These are phyloP conservation scores for Zosterops pallidus DNA, from an alignment of 2,113 vertebrate genomes.

Conservation along the genomic window DNA sequence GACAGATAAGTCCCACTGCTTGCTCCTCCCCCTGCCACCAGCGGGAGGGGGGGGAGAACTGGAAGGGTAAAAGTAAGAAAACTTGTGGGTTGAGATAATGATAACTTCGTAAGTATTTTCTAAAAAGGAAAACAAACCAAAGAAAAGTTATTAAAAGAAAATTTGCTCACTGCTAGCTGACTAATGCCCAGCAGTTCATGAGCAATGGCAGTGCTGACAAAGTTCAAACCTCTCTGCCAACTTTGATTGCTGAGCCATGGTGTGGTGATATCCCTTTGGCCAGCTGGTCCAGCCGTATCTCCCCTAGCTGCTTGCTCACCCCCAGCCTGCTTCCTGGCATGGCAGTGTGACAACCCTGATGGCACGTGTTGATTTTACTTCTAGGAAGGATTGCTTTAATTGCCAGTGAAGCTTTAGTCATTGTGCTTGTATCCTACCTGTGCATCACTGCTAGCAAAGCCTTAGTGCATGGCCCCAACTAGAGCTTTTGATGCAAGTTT, in stretches of 20 bases:
- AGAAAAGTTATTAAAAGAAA: neutral
- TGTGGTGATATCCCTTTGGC: neutral
- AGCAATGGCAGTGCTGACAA: fast-evolving
- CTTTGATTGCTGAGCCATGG: neutral
- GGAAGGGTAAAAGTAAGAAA: neutral
- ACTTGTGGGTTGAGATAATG: neutral
- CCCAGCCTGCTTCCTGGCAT: neutral
- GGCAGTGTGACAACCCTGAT: neutral
- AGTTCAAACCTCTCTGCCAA: neutral
- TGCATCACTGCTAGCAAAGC: neutral
- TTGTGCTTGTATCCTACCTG: neutral
- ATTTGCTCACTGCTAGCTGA: neutral
- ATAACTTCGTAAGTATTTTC: neutral
- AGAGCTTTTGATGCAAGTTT: neutral
- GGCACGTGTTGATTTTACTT: neutral
- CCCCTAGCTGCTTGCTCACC: neutral
- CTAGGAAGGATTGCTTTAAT: neutral
- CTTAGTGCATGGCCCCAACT: neutral
- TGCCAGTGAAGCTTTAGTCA: neutral
- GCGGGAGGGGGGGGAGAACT: neutral
- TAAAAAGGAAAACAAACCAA: neutral
- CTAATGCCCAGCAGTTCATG: neutral
- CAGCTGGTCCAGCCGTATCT: fast-evolving
- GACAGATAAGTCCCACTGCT: neutral
- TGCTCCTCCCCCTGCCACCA: fast-evolving